Base-by-base conservation (phyloP, 2,888 invertebrate genomes). In the Harpalus rubripes region DNA sequence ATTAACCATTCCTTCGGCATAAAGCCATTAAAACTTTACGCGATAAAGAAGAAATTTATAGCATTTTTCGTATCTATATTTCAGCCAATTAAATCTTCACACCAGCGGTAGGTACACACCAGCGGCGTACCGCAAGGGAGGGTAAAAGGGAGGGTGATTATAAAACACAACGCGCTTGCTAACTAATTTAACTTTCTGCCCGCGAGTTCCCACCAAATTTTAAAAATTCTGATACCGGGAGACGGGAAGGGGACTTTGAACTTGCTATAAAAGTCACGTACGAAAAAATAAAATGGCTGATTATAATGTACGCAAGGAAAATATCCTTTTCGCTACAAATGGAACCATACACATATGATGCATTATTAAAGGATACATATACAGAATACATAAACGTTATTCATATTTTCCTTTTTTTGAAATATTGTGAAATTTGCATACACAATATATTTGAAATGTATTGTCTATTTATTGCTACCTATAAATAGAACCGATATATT, bases 1-100 rank as follows among this genome's bases (percentile, higher is more conserved):
- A 76, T 76, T 78, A 56, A 58, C 56, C 78, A 78, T 56, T 52
- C 78, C 78, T 56, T 78, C 78, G 78, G 78, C 78, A 78, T 56
- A 78, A 78, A n/a, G 18, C 78, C 52, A 58, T 56, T 78, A 78
- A 78, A 78, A 78, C 78, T 78, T 78, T 58, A 32, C 56, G 58
- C 78, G 78, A 78, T 78, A 78, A 52, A 78, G 58, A 78, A 52
- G 52, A 58, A 78, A 78, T 78, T 78, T 78, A 78, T 78, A 78
- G 56, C 78, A 26, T 58, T 78, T 78, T 78, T 78, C 56, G 26
- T 78, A 78, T 78, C 78, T 78, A 78, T 78, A 78, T 78, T 78
- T 80, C 80, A 59, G 61, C 80, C 26, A 80, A 80, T 80, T 61
- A 80, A 80, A 80, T 80, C 59, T 41, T 61, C 61, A 61, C 61